phyloP scores from a whole-genome alignment of 2,888 invertebrate genomes.

The Leptogaster cylindrica region DNA sequence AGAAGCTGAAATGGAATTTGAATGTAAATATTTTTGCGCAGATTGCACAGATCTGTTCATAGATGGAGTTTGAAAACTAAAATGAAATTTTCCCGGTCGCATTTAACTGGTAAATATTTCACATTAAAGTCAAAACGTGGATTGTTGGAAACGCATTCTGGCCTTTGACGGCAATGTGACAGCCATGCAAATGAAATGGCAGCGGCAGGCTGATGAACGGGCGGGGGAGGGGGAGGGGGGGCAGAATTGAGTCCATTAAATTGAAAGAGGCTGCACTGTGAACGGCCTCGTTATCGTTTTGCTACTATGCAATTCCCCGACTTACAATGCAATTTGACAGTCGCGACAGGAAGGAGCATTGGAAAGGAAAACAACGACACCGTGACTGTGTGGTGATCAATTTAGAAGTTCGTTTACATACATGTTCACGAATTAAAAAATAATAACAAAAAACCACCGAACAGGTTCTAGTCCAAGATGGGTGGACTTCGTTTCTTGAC shows the following conservation, averaged over 20 bases:
- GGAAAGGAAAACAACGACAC: not conserved
- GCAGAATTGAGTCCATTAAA: not conserved
- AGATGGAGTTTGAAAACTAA: not conserved
- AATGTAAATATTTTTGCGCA: too few relatives aligned
- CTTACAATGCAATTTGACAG: not conserved
- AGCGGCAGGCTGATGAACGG: too few relatives aligned
- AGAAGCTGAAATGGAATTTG: too few relatives aligned
- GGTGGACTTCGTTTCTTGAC: too few relatives aligned
- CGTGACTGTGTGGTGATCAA: not conserved
- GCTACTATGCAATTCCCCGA: not conserved
- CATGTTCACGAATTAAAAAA: not conserved
- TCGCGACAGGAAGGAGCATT: not conserved
- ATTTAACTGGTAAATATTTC: not conserved
- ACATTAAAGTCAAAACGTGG: not conserved
- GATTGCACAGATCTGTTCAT: too few relatives aligned
- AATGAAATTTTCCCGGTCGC: not conserved
- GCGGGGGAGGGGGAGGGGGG: too few relatives aligned
- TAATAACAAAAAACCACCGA: too few relatives aligned
- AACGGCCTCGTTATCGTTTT: not conserved
- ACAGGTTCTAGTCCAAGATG: too few relatives aligned
- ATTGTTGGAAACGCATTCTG: not conserved
- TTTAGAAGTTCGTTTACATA: not conserved
- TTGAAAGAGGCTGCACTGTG: not conserved
- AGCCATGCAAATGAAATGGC: slow-evolving; percentile 3
- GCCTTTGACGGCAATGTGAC: not conserved